Base-by-base conservation (phyloP, 2,797 vertebrate species). In the Atherinosoma microstoma region DNA sequence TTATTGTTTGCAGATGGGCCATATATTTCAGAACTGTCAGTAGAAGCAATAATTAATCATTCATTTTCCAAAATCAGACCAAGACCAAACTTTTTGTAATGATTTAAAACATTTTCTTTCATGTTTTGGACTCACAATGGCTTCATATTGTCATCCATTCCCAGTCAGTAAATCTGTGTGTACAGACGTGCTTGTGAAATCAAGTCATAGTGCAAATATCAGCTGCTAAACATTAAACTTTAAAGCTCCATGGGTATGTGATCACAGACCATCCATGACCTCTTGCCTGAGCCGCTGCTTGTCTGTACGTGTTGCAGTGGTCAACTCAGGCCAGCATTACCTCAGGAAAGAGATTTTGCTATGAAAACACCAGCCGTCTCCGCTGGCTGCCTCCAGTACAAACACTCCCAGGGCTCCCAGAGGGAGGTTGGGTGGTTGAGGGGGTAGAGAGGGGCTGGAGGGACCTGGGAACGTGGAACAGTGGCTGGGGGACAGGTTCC, bases 281-380 rank as follows among this genome's bases (percentile, higher is more conserved):
- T 63, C 73, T 58, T 16, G 64, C 76, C 80, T 68, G 71, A 76
- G 72, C 65, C 16, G 53, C 68, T 42, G 79, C 75, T 35, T 72
- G 58, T 70, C 79, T 74, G 76, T 83, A 70, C 36, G 58, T 51
- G 78, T 74, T 49, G 70, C 72, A 57, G 78, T 69, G 82, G 90
- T 92, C 91, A 87, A 73, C 73, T 86, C 85, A 70, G 87, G 82
- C 83, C 86, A 81, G 73, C 84, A 80, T 89, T 89, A 92, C 90
- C 85, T 93, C 91, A 92, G 92, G 89, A 93, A 92, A 88, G 84
- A 91, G 87, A 75, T 78, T 84, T 87, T 35, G n/a, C 87, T 91
- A 61, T 81, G 84, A 93, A 93, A 94, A 92, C 93, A 93, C 35
- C 78, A 75, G 90, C 87, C 81, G 84, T 90, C 90, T 90, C 87